Conservation (phyloP, 2,888 invertebrate species). For the Melanchra persicariae region DNA sequence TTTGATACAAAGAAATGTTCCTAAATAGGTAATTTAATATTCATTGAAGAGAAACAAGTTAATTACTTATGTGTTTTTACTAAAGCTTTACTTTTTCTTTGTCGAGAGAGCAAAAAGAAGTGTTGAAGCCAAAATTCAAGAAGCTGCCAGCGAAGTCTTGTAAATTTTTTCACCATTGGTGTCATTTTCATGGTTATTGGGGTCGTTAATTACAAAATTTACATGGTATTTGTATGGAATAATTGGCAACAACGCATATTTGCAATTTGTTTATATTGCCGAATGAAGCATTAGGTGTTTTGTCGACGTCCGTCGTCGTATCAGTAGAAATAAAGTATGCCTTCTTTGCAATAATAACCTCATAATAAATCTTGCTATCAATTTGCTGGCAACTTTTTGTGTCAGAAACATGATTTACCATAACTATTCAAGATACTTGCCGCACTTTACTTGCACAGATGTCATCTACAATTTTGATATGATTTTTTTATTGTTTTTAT, state of each 20-base stretch:
- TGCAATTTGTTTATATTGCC: background rate
- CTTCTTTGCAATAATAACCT: background rate
- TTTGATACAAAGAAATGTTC: background rate
- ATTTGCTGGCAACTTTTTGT: background rate
- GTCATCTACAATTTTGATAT: slow-evolving; percentile 38
- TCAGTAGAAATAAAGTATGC: background rate
- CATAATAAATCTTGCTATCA: background rate
- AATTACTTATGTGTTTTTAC: background rate
- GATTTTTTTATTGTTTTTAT: slow-evolving; percentile 37
- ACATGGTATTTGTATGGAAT: too few relatives aligned
- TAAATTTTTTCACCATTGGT: background rate
- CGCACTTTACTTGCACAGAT: slow-evolving; percentile 1
- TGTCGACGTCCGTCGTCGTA: background rate
- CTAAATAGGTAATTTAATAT: too few relatives aligned
- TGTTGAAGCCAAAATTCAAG: background rate
- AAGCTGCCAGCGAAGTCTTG: background rate
- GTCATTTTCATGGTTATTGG: background rate
- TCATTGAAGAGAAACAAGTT: background rate
- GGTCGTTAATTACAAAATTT: background rate
- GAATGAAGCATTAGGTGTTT: background rate
- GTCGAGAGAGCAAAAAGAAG: background rate
- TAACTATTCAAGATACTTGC: slow-evolving; percentile 1
- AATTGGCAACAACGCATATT: background rate
- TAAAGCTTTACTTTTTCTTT: background rate
- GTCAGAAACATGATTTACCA: background rate